Base-by-base conservation (phyloP, 2,888 invertebrate genomes). In the Lepidocyrtoides sp. region DNA sequence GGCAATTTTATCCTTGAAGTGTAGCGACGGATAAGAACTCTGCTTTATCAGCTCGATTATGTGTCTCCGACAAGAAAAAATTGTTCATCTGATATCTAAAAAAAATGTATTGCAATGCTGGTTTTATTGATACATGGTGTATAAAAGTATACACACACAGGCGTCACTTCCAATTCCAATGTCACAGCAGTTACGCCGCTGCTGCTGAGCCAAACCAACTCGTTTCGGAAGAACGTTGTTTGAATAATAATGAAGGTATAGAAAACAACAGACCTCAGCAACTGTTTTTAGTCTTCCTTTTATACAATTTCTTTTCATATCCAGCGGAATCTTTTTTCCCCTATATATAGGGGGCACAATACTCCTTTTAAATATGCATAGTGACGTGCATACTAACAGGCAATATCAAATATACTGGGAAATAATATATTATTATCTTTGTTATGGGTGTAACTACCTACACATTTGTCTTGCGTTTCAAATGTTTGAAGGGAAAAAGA, bases 211-310 rank as follows among this genome's bases (percentile, higher is more conserved):
- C 84, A 90, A 90, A 77, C 75, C 89, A 90, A 81, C 91, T 91
- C 91, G 91, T 91, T 91, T 91, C 57, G 41, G 81, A 51, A 79
- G 91, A 23, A 91, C 91, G 91, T 75, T 91, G 54, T 81, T 91
- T 85, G 91, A 91, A 91, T 91, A 91, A 69, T 85, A 91, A 91
- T 90, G 85, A 82, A 90, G 36, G 48, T 23, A 69, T 20, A 69
- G 81, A 91, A 86, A 91, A 91, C 85, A 91, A 91, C 91, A 91
- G 85, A 91, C 77, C 85, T 86, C 85, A 81, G 81, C 79, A 91
- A 79, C 69, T 85, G 84, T 32, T 79, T 63, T 41, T 29, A 32
- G 36, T 57, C 41, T 54, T 14, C 23, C 57, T 66, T 84, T 66
- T 36, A 60, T 57, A 79, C 51, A n/a, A 20, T 66, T 66, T 79